These are phyloP conservation scores for Diarsia brunnea DNA, from an alignment of 2,888 invertebrate genomes.

Conservation along the genomic window DNA sequence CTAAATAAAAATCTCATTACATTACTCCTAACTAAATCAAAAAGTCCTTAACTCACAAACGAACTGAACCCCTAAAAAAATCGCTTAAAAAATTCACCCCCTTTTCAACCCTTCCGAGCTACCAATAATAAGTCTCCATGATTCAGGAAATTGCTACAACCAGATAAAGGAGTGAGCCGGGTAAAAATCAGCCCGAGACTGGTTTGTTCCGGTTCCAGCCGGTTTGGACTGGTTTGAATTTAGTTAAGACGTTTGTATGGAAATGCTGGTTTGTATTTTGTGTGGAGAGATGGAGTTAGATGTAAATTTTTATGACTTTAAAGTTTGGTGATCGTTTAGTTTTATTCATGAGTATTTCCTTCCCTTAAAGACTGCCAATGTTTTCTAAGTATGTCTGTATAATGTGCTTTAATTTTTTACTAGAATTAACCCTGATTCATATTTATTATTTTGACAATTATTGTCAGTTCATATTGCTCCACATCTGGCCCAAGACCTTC, in stretches of 20 bases:
- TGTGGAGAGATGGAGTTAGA: constrained; percentile 1
- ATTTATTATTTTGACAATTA: no score
- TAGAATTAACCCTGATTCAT: no score
- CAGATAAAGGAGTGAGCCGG: constrained; percentile 62
- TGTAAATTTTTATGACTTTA: constrained; percentile 5
- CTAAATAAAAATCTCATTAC: constrained; percentile 26
- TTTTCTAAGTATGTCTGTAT: neutral
- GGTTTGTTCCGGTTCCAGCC: constrained; percentile 55
- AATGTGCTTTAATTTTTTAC: neutral
- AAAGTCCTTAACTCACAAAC: constrained; percentile 31
- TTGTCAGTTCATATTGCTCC: no score
- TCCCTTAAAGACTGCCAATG: neutral
- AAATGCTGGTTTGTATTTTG: constrained; percentile 31
- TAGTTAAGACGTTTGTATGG: constrained; percentile 46
- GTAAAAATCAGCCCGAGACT: constrained; percentile 59
- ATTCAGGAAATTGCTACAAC: constrained; percentile 67
- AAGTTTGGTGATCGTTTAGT: neutral
- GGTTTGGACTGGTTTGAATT: constrained; percentile 35
- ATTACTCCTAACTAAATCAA: constrained; percentile 32
- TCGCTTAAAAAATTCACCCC: constrained; percentile 31
- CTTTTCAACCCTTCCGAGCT: constrained; percentile 42
- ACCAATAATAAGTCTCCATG: constrained; percentile 64
- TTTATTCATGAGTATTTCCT: neutral
- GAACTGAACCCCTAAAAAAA: constrained; percentile 26
- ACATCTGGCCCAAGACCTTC: no score